These are phyloP conservation scores for Anthoscopus minutus DNA, from an alignment of 2,113 vertebrate genomes.

Conservation along the genomic window DNA sequence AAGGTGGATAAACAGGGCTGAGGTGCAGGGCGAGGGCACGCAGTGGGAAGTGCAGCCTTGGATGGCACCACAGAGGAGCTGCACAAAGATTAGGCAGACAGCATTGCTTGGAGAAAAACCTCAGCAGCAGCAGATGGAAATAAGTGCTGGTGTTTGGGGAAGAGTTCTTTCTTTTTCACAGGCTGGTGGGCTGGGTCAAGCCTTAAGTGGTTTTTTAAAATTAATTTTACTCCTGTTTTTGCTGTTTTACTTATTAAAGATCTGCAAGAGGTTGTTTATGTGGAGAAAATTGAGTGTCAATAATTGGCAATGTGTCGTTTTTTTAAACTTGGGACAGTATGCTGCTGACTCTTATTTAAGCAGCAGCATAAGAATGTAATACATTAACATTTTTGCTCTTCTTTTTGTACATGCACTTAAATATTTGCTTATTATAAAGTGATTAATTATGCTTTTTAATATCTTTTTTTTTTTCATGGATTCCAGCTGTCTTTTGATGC, in stretches of 20 bases:
- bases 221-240: not conserved
- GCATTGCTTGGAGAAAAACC: not conserved
- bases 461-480: not conserved
- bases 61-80: not conserved
- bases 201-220: no score
- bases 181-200: not conserved
- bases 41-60: not conserved
- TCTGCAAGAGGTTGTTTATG: fast-evolving
- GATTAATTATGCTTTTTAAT: not conserved
- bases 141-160: not conserved
- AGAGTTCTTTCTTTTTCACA: not conserved
- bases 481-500: not conserved
- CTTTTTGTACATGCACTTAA: not conserved
- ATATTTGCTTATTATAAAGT: not conserved
- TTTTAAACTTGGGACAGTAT: not conserved
- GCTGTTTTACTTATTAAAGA: not conserved
- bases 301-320: not conserved
- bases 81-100: not conserved
- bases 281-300: not conserved
- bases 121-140: not conserved
- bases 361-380: not conserved
- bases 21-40: conserved; percentile 20
- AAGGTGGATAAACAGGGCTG: conserved; percentile 59
- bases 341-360: not conserved
- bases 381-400: not conserved